Conservation (phyloP, 2,113 vertebrate species). For the Synodontis membranacea region DNA sequence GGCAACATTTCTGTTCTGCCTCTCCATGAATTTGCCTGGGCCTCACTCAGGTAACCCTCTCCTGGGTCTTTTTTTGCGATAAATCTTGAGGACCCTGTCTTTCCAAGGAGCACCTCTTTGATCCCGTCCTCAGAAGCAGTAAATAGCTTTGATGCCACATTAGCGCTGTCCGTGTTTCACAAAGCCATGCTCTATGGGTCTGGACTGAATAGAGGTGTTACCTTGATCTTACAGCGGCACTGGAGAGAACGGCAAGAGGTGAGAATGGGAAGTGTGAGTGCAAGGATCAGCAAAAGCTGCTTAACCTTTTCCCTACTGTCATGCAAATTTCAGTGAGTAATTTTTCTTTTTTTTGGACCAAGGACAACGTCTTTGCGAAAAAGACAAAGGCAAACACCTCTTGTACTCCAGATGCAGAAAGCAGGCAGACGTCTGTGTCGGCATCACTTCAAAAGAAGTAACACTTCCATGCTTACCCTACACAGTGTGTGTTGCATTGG, state of each 20-base stretch:
- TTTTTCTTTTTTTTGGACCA: conserved; percentile 44
- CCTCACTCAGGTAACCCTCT: conserved; percentile 42
- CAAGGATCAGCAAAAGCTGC: conserved; percentile 17
- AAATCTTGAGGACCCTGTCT: conserved; percentile 48
- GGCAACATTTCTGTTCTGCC: conserved; percentile 19
- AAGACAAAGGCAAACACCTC: conserved; percentile 35
- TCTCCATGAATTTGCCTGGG: conserved; percentile 17
- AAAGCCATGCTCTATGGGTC: conserved; percentile 27
- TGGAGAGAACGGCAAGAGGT: conserved; percentile 29
- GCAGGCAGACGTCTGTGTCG: neutral
- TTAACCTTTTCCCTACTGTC: conserved; percentile 37
- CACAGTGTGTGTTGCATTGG: neutral
- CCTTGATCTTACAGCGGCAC: conserved; percentile 47
- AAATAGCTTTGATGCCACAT: conserved; percentile 53
- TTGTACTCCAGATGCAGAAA: neutral
- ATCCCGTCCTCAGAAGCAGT: conserved; percentile 44
- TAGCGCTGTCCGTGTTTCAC: conserved; percentile 41
- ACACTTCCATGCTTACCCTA: conserved; percentile 17
- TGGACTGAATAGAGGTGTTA: conserved; percentile 48
- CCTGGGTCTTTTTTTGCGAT: conserved; percentile 29
- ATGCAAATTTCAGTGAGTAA: conserved; percentile 50
- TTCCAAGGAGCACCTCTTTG: conserved; percentile 42
- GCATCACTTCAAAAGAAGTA: conserved; percentile 37
- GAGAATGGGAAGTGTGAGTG: conserved; percentile 48
- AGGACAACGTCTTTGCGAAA: conserved; percentile 17